A percentile compares a stretch with the other conserved stretches of the same genome.
Evolutionary conservation across 1,140 invertebrate species (phyloP).

Genomic region (Trichomalopsis sarcophagae): DNA sequence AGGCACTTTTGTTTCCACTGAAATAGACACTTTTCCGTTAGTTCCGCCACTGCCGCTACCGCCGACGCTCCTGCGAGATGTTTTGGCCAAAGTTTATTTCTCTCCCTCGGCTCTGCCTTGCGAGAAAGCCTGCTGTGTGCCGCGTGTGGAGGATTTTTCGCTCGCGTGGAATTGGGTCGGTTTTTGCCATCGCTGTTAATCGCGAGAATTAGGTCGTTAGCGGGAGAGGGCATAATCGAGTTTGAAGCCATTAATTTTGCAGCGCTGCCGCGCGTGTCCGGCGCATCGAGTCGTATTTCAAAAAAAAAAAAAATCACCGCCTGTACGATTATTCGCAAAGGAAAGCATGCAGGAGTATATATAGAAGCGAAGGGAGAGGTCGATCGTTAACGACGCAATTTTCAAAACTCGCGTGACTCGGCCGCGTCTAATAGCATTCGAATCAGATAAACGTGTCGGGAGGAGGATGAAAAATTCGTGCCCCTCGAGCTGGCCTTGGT

Average conservation of each 20-base stretch:
- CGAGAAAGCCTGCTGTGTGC: background rate
- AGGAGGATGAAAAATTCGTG: background rate
- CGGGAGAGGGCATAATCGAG: background rate
- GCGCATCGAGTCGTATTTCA: background rate
- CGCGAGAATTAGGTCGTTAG: conserved; percentile 3
- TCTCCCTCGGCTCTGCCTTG: background rate
- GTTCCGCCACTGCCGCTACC: background rate
- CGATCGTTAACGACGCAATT: conserved; percentile 28
- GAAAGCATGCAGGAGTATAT: too few species aligned
- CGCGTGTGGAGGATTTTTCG: background rate
- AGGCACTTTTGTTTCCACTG: conserved; percentile 8
- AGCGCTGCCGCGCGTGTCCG: background rate
- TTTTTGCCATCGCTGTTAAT: background rate
- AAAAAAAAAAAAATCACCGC: background rate
- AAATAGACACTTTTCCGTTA: conserved; percentile 10
- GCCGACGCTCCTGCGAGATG: background rate
- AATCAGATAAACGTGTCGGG: conserved; percentile 44
- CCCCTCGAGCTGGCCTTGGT: background rate
- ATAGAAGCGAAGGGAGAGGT: background rate
- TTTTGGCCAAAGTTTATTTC: background rate
- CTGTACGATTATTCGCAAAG: too few species aligned
- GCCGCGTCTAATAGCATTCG: conserved; percentile 35
- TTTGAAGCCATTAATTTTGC: background rate
- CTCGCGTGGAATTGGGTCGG: background rate
- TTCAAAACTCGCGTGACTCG: conserved; percentile 16